Base-by-base conservation (phyloP, 2,797 vertebrate species). In the Anabas testudineus region DNA sequence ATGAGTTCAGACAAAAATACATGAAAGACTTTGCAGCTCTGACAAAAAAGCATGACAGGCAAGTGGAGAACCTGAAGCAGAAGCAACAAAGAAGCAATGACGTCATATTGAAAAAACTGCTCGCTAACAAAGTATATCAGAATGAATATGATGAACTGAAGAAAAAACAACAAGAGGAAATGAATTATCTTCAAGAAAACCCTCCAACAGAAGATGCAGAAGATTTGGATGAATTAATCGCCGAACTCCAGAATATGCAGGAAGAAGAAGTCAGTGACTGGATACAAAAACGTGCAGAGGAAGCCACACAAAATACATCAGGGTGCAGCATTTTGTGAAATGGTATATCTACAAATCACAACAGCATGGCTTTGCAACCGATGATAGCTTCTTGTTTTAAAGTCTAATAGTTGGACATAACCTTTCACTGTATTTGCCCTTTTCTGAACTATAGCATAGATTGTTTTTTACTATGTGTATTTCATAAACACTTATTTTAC, bases 41-140 rank as follows among this genome's bases (percentile, higher is more conserved):
- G 74, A 6, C 16, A 24, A 61, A 55, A 12, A 78, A 68, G 8
- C 47, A 79, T 2, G 30, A 3, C 2, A 5, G 36, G 14, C 61
- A 81, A 21, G 21, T 51, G 8, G 24, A 81, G 15, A 16, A 45
- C 7, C 24, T 79, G 70, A 79, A 56, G 34, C 30, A 56, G 3
- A 49, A 15, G 10, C 49, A 73, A 0, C 4, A 43, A 13, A 7
- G 36, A 13, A 26, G 65, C 15, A 65, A 30, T 0, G 6, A 61
- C 0, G 2, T 47, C 2, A 45, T 80, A 0, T 4, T 78, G 0
- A 4, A 32, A 7, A 65, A 58, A 3, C 47, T 81, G 28, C 10
- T 9, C 16, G 56, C 0, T 3, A 34, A 68, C 19, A 75, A 4
- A 22, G 0, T 2, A 0, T 51, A 4, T 4, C 4, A 41, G 48